These are phyloP conservation scores for Oikopleura dioica DNA, from an alignment of 23 tunicate genomes.

Conservation along the genomic window DNA sequence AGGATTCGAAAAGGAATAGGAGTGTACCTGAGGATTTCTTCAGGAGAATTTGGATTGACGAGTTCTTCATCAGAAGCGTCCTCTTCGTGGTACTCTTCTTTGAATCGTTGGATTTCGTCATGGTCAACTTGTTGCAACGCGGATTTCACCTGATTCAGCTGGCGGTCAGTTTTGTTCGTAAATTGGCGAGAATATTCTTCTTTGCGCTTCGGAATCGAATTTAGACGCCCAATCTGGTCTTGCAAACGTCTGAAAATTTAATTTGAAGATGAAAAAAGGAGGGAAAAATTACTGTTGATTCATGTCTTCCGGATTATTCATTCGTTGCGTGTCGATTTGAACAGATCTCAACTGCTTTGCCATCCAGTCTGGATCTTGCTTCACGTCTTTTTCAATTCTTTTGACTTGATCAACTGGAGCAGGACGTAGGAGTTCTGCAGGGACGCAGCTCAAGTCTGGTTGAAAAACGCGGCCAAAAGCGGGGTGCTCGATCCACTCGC, in stretches of 20 bases:
- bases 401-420: neutral
- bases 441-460: neutral
- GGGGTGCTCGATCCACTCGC: neutral
- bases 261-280: no score
- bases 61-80: neutral
- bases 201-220: neutral
- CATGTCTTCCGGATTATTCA: neutral
- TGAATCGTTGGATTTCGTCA: constrained; percentile 26
- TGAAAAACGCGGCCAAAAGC: neutral
- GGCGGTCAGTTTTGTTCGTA: neutral
- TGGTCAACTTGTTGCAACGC: neutral
- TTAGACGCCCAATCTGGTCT: neutral
- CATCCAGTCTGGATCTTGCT: neutral
- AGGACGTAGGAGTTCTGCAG: neutral
- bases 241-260: no score
- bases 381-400: neutral
- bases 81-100: neutral
- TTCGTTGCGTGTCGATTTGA: neutral
- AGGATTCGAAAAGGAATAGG: no score
- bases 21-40: constrained; percentile 1
- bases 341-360: neutral
- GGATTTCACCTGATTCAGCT: neutral
- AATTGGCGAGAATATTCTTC: neutral
- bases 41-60: neutral
- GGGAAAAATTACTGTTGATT: no score